Conservation (phyloP, 2,888 invertebrate species). For the Molorchus minor region DNA sequence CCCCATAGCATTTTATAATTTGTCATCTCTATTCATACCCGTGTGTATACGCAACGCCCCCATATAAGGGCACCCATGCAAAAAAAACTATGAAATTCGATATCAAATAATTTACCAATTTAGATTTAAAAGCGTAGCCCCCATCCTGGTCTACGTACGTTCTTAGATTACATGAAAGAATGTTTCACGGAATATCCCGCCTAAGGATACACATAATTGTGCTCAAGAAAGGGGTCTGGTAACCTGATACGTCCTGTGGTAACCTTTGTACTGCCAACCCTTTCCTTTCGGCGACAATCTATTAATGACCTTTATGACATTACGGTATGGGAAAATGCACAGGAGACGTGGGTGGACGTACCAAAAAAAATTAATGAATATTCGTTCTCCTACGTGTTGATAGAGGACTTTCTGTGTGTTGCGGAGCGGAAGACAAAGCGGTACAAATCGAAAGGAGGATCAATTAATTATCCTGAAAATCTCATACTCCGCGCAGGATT, state of each 20-base stretch:
- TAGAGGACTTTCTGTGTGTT: constrained; percentile 1
- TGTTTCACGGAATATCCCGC: not conserved
- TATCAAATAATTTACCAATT: constrained; percentile 20
- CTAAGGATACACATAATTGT: constrained; percentile 8
- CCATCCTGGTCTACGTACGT: not conserved
- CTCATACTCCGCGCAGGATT: not conserved
- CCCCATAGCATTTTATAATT: constrained; percentile 19
- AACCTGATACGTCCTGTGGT: constrained; percentile 34
- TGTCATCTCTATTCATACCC: constrained; percentile 24
- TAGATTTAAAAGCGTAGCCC: constrained; percentile 15
- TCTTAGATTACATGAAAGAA: constrained; percentile 23
- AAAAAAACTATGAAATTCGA: constrained; percentile 19
- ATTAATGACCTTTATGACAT: constrained; percentile 28
- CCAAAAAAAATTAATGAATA: constrained; percentile 37
- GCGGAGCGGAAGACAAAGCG: constrained; percentile 9
- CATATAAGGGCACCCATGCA: constrained; percentile 16
- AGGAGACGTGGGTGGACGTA: constrained; percentile 32
- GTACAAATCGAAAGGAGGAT: constrained; percentile 3
- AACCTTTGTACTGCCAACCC: constrained; percentile 29
- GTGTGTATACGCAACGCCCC: constrained; percentile 20
- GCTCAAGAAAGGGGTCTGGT: constrained; percentile 31
- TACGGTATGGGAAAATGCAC: constrained; percentile 32
- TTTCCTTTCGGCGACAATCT: constrained; percentile 25
- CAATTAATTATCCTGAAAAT: constrained; percentile 1
- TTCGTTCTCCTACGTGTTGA: constrained; percentile 21